Conservation (phyloP, 2,797 vertebrate genomes). For the Lacerta bilineata region DNA sequence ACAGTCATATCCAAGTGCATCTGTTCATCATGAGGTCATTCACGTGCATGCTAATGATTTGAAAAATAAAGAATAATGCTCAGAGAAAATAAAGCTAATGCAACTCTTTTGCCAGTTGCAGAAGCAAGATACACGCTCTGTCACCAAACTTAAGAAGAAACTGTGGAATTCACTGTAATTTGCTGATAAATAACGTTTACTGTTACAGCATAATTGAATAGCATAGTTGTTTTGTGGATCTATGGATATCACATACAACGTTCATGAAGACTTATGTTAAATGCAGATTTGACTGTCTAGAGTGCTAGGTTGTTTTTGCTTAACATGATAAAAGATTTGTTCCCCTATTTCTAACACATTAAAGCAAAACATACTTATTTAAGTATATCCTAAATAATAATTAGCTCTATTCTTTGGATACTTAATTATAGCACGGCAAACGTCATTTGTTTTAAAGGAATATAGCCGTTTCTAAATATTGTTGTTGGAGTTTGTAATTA, state of each 20-base stretch:
- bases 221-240: constrained; percentile 52
- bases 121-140: constrained; percentile 34
- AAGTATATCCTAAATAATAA: background rate
- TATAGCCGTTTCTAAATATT: background rate
- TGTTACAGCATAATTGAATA: constrained; percentile 65
- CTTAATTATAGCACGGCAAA: background rate
- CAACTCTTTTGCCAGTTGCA: constrained; percentile 69
- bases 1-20: constrained; percentile 85
- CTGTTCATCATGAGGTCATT: constrained; percentile 88
- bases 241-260: background rate
- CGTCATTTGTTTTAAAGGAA: background rate
- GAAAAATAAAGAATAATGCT: constrained; percentile 82
- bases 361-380: background rate
- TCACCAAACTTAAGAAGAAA: constrained; percentile 66
- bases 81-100: constrained; percentile 70
- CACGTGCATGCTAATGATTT: constrained; percentile 86
- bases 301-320: constrained; percentile 9
- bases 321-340: background rate
- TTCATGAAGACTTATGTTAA: constrained; percentile 53
- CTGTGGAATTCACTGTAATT: constrained; percentile 61
- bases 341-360: background rate
- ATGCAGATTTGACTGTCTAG: constrained; percentile 52
- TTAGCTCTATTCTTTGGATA: background rate
- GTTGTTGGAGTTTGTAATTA: background rate
- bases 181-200: constrained; percentile 70